phyloP scores from a whole-genome alignment of 2,113 vertebrate species.

The Coreoperca whiteheadi region DNA sequence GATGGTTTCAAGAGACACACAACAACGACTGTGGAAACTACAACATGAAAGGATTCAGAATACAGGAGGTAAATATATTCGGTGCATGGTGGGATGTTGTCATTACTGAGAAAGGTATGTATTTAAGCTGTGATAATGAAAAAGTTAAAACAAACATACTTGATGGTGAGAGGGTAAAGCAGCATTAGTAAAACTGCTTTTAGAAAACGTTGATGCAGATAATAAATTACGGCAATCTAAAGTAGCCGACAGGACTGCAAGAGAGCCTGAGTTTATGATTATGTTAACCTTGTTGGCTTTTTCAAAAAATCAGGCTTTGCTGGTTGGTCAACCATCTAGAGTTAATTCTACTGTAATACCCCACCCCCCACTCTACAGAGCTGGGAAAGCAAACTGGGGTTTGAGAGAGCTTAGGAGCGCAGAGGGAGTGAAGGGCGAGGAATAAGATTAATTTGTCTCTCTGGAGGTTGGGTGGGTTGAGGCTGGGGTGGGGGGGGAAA shows the following conservation, averaged over 20 bases:
- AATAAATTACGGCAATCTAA: constrained; percentile 11
- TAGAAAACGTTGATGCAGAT: background rate
- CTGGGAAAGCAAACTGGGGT: constrained; percentile 63
- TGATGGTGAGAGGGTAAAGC: background rate
- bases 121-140: constrained; percentile 1
- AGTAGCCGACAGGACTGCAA: background rate
- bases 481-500: constrained; percentile 50
- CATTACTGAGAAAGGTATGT: background rate
- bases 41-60: background rate
- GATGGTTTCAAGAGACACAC: constrained; percentile 55
- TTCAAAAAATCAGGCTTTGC: constrained; percentile 32
- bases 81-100: background rate
- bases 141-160: background rate
- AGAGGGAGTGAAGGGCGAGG: constrained; percentile 78
- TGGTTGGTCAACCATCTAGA: constrained; percentile 58
- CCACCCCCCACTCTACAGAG: constrained; percentile 63
- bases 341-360: constrained; percentile 64
- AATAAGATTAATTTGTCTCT: constrained; percentile 84
- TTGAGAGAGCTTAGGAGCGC: constrained; percentile 74
- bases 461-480: constrained; percentile 65
- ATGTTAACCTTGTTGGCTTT: constrained; percentile 47
- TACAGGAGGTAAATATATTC: background rate
- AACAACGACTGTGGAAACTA: constrained; percentile 14
- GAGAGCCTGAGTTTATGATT: constrained; percentile 19
- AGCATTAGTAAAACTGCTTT: background rate